These are phyloP conservation scores for Prionailurus bengalensis DNA, from an alignment of 2,113 vertebrate genomes.

Conservation along the genomic window DNA sequence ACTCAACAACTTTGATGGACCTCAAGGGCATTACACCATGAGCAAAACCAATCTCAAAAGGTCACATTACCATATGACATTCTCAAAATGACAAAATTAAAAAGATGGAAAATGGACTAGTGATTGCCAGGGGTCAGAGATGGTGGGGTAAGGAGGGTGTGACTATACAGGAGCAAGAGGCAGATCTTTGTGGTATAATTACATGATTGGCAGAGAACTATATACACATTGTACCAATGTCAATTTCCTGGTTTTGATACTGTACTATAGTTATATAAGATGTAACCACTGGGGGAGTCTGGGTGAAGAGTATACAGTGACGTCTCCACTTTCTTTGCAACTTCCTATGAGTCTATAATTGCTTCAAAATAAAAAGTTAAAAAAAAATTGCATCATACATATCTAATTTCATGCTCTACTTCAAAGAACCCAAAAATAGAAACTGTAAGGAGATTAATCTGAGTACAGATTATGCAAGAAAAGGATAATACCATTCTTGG, in stretches of 20 bases:
- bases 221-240: not conserved
- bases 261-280: not conserved
- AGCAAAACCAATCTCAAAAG: constrained; percentile 22
- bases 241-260: not conserved
- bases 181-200: not conserved
- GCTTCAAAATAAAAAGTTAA: constrained; percentile 69
- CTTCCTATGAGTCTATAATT: constrained; percentile 56
- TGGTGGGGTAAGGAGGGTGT: not conserved
- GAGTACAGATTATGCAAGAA: constrained; percentile 51
- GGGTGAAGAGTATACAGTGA: not conserved
- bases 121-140: not conserved
- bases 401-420: constrained; percentile 73
- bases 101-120: not conserved
- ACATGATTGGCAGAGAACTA: not conserved
- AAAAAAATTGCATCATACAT: constrained; percentile 59
- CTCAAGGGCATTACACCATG: not conserved
- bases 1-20: not conserved
- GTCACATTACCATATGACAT: not conserved
- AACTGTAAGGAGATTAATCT: constrained; percentile 61
- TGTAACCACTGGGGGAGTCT: not conserved
- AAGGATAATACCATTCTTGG: constrained; percentile 26
- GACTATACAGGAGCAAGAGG: not conserved
- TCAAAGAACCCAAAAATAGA: constrained; percentile 77
- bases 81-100: not conserved
- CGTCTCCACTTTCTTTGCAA: constrained; percentile 30